Evolutionary conservation across 2,797 vertebrate species (phyloP), one percentile per base, ranked within the genome.

Genomic region (Trachurus trachurus): DNA sequence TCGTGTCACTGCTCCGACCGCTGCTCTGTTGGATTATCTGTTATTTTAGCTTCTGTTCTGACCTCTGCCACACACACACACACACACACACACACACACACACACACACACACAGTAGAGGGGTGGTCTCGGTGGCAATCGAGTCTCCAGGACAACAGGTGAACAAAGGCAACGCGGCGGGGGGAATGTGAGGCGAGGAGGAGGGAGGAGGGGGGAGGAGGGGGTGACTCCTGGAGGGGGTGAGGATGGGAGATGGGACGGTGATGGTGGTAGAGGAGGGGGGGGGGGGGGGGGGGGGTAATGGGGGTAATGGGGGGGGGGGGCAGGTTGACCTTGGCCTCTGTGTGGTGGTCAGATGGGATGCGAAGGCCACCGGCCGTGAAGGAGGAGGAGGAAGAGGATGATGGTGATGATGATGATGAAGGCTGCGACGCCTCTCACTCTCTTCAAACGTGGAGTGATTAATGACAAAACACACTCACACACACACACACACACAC

Each of bases 91-190:
- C 68, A 84, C 72, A 74, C 71, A 62, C 73, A 80, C 65, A 26
- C 26, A 26, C 26, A 26, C 42, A 61, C 6, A 56, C 49, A 71
- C 54, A 62, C 71, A 74, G 58, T n/a, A 60, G 87, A 92, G 80
- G 88, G 88, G 91, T 86, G 88, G 93, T 89, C 92, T 91, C 88
- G 52, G 87, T 75, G 74, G 89, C 81, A 81, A 78, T 90, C 74
- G 77, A 87, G 92, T 96, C 93, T 93, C 94, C 94, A 76, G 84
- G 93, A 95, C 94, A 94, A 96, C 94, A 92, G 92, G 89, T 92
- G 90, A 85, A 96, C 93, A 95, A 95, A 92, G 91, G 85, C 89
- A 83, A 78, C 84, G 58, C 85, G 52, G 82, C 69, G 77, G 84
- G 89, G 89, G 89, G 93, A 94, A 95, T 94, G 92, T 73, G 85